Conservation (phyloP, 2,113 vertebrate species). For the Brachionichthys hirsutus region DNA sequence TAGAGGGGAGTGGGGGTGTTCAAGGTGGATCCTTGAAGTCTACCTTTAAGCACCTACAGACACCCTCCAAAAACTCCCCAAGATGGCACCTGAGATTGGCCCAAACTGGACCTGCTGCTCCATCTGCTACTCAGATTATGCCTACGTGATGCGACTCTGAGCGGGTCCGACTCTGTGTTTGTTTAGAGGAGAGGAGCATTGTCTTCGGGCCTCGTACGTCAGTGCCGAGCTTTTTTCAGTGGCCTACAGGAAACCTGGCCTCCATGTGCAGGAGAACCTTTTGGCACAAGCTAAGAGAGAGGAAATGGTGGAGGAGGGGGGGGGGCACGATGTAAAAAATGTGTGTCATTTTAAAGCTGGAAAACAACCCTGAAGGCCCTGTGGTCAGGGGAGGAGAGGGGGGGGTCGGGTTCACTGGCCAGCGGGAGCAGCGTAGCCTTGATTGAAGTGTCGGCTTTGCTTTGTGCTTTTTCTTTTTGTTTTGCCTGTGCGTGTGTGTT, state of each 20-base stretch:
- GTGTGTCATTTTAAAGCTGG: slow-evolving; percentile 75
- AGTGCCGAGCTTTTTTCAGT: slow-evolving; percentile 72
- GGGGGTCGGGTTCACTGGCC: slow-evolving; percentile 30
- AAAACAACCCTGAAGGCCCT: slow-evolving; percentile 73
- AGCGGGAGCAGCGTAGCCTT: slow-evolving; percentile 37
- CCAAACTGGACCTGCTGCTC: slow-evolving; percentile 29
- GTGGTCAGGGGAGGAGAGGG: slow-evolving; percentile 26
- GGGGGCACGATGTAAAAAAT: slow-evolving; percentile 52
- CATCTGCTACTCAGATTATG: slow-evolving; percentile 43
- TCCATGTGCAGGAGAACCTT: slow-evolving; percentile 82
- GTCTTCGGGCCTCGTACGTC: slow-evolving; percentile 76
- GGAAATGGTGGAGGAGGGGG: slow-evolving; percentile 68
- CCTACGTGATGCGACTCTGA: slow-evolving; percentile 29
- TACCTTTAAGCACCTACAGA: slow-evolving; percentile 42
- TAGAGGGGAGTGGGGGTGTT: slow-evolving; percentile 40
- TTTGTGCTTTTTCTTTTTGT: slow-evolving; percentile 41
- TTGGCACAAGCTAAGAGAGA: slow-evolving; percentile 77
- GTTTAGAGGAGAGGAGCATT: slow-evolving; percentile 76
- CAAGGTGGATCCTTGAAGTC: slow-evolving; percentile 53
- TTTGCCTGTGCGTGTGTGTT: slow-evolving; percentile 6
- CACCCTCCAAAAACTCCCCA: slow-evolving; percentile 16
- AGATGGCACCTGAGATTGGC: slow-evolving; percentile 37
- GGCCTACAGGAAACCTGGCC: slow-evolving; percentile 78
- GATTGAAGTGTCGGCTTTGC: slow-evolving; percentile 54
- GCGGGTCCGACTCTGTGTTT: slow-evolving; percentile 63